phyloP scores from a whole-genome alignment of 53 echinoderm and acorn worm genomes.

The Luidia sarsii region DNA sequence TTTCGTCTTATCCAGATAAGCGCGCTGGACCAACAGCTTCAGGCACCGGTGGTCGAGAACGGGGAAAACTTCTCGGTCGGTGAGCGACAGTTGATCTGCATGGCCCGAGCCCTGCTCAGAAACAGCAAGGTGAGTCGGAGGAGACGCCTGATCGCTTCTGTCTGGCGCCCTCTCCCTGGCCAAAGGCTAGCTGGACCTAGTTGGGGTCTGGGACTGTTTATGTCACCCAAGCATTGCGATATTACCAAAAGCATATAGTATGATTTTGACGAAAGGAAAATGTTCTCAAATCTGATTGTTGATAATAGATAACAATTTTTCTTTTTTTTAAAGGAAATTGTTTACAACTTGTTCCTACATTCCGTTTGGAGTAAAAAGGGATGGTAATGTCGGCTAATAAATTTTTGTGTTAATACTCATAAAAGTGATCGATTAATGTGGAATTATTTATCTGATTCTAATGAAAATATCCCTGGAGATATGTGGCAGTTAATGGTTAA shows the following conservation, averaged over 20 bases:
- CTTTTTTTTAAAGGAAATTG: not conserved
- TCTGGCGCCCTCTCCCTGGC: too few species aligned
- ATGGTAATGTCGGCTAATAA: not conserved
- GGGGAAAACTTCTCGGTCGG: conserved; percentile 91
- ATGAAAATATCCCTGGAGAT: not conserved
- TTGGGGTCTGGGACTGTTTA: too few species aligned
- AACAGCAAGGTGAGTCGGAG: conserved; percentile 80
- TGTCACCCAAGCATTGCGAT: too few species aligned
- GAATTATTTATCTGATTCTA: not conserved
- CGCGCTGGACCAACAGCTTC: conserved; percentile 63
- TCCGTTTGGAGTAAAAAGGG: not conserved
- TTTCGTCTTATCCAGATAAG: conserved; percentile 33
- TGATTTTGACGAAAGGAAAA: too few species aligned
- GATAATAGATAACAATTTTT: not conserved
- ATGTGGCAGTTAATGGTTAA: not conserved
- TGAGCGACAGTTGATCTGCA: conserved; percentile 83
- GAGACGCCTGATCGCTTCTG: too few species aligned
- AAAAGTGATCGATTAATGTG: not conserved
- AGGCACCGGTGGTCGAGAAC: conserved; percentile 74
- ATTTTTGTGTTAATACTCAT: conserved; percentile 5
- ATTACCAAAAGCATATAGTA: too few species aligned
- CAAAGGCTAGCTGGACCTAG: too few species aligned
- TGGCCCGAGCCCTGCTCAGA: conserved; percentile 84
- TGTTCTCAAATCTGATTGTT: too few species aligned
- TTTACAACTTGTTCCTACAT: not conserved